A percentile compares a stretch with the other conserved stretches of the same genome.
Conservation (phyloP, 92 coral and sea anemone species). For the Palythoa grandiflora region DNA sequence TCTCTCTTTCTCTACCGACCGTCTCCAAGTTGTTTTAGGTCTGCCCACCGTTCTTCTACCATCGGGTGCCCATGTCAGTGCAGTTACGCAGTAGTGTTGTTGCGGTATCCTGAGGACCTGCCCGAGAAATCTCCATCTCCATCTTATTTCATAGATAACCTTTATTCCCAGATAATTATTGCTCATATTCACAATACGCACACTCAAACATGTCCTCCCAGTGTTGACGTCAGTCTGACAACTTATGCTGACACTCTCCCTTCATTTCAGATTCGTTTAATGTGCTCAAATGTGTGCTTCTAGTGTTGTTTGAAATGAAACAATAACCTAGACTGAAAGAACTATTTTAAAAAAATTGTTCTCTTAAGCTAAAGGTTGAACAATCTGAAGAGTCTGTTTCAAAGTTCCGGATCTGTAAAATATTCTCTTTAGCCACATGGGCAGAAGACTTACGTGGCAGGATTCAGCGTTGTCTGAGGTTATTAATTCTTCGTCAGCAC, state of each 20-base stretch:
- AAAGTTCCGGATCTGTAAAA: neutral
- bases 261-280: neutral
- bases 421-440: slow-evolving; percentile 16
- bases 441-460: neutral
- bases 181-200: neutral
- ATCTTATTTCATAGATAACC: no score
- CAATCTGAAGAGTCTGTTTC: neutral
- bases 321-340: neutral
- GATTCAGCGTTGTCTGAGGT: neutral
- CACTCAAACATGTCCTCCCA: neutral
- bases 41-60: no score
- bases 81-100: no score
- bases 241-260: neutral
- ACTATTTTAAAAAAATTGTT: neutral
- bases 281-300: slow-evolving; percentile 1
- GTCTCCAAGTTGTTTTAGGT: no score
- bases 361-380: neutral
- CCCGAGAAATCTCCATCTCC: no score
- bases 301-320: neutral
- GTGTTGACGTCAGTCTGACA: no score
- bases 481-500: neutral
- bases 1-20: no score
- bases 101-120: no score
- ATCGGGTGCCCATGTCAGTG: no score
- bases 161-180: no score